phyloP scores from a whole-genome alignment of 2,888 invertebrate species.

The Coelopa pilipes region DNA sequence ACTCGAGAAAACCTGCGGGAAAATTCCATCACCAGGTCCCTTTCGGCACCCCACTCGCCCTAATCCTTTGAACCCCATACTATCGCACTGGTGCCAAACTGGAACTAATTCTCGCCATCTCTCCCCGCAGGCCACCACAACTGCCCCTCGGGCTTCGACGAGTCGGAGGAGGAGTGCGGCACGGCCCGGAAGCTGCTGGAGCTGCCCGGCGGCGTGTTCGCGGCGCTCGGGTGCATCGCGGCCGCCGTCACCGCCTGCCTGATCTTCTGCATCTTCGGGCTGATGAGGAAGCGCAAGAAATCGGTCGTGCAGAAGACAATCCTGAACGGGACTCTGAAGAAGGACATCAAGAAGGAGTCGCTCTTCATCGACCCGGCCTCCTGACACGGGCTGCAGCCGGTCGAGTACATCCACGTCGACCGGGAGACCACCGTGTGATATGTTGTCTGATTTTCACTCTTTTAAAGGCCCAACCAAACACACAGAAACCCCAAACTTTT shows the following conservation, averaged over 20 bases:
- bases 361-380: constrained; percentile 72
- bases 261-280: constrained; percentile 71
- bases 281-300: constrained; percentile 71
- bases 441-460: constrained; percentile 50
- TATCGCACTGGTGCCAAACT: no score
- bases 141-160: constrained; percentile 77
- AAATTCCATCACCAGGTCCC: no score
- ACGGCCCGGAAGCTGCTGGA: constrained; percentile 69
- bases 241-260: constrained; percentile 71
- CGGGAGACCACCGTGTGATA: constrained; percentile 91
- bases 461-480: constrained; percentile 1
- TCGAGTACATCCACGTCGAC: constrained; percentile 93
- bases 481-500: constrained; percentile 23
- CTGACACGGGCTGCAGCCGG: constrained; percentile 90
- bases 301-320: constrained; percentile 69
- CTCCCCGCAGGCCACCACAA: constrained; percentile 67
- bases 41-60: neutral
- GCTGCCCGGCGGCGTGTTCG: constrained; percentile 69
- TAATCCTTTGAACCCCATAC: no score
- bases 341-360: constrained; percentile 70
- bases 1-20: neutral
- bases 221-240: constrained; percentile 71
- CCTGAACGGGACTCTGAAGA: constrained; percentile 69
- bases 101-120: neutral
- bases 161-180: constrained; percentile 76